Percentiles rank a stretch among this genome's conserved stretches.
Conservation (phyloP, 2,888 invertebrate genomes). For the Archips crataeganus region DNA sequence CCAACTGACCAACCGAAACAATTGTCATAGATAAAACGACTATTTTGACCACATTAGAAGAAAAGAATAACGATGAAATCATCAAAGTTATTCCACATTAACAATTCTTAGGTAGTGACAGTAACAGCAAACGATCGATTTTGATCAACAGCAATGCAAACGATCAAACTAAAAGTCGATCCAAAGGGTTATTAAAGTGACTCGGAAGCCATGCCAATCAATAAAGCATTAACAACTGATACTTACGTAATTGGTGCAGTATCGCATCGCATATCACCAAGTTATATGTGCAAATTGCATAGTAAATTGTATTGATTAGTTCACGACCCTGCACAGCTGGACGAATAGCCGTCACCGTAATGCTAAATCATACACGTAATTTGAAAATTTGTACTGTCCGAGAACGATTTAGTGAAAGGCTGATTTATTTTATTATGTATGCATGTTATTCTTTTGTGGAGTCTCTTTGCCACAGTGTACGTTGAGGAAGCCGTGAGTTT, state of each 20-base stretch:
- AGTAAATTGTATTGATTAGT: slow-evolving; percentile 58
- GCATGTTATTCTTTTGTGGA: slow-evolving; percentile 71
- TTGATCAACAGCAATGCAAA: neutral
- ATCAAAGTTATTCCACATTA: neutral
- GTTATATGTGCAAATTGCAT: slow-evolving; percentile 67
- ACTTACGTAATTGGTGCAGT: slow-evolving; percentile 56
- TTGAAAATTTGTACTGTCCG: slow-evolving; percentile 60
- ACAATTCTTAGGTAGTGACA: too few relatives aligned
- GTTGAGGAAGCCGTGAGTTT: slow-evolving; percentile 51
- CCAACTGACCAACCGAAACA: slow-evolving; percentile 47
- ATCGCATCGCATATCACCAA: slow-evolving; percentile 59
- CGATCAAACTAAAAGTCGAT: neutral
- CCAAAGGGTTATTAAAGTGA: slow-evolving; percentile 6
- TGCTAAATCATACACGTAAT: slow-evolving; percentile 63
- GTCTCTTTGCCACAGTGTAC: slow-evolving; percentile 55
- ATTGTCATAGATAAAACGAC: slow-evolving; percentile 5
- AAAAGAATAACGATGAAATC: neutral
- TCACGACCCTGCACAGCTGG: slow-evolving; percentile 74
- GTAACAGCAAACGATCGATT: neutral
- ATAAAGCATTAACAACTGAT: slow-evolving; percentile 47
- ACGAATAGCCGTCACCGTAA: slow-evolving; percentile 67
- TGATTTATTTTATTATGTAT: slow-evolving; percentile 58
- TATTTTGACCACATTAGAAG: neutral
- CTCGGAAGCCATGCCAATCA: slow-evolving; percentile 48
- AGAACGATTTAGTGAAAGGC: slow-evolving; percentile 62